These are phyloP conservation scores for Lasioglossum albipes DNA, from an alignment of 1,140 invertebrate genomes.

Conservation along the genomic window DNA sequence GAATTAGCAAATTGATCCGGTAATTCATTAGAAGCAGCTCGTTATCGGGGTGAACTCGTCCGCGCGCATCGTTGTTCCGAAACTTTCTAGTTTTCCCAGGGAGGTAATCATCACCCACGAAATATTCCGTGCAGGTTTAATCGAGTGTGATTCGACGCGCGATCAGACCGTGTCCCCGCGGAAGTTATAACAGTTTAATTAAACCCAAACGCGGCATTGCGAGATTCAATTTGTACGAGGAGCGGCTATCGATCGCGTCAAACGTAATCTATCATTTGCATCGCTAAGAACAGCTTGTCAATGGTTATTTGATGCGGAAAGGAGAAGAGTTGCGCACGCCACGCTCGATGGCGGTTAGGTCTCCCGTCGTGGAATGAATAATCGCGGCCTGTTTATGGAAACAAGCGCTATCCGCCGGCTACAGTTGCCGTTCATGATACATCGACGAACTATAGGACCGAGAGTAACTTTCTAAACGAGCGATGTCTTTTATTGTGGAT, in stretches of 20 bases:
- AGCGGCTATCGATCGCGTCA: background rate
- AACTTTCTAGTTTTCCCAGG: background rate
- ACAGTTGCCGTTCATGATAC: background rate
- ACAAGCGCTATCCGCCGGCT: background rate
- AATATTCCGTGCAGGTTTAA: background rate
- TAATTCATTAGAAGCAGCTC: too few relatives aligned
- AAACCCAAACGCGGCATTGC: background rate
- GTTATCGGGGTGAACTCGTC: too few relatives aligned
- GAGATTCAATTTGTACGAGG: constrained; percentile 1
- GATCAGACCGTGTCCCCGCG: background rate
- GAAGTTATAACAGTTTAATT: constrained; percentile 27
- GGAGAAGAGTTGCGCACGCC: background rate
- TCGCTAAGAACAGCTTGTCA: background rate
- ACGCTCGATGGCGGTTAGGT: background rate
- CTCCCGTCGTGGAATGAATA: constrained; percentile 2
- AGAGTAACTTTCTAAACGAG: too few relatives aligned
- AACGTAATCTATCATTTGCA: constrained; percentile 12
- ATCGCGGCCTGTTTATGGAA: constrained; percentile 17
- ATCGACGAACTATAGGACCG: background rate
- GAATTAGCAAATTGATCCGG: too few relatives aligned
- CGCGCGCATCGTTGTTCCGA: background rate
- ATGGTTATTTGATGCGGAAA: constrained; percentile 4
- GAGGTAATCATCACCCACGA: background rate
- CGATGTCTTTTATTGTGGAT: too few relatives aligned
- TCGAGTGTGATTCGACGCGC: background rate